Base-by-base conservation (phyloP, 2,888 invertebrate genomes). In the Eumerus sabulonum region DNA sequence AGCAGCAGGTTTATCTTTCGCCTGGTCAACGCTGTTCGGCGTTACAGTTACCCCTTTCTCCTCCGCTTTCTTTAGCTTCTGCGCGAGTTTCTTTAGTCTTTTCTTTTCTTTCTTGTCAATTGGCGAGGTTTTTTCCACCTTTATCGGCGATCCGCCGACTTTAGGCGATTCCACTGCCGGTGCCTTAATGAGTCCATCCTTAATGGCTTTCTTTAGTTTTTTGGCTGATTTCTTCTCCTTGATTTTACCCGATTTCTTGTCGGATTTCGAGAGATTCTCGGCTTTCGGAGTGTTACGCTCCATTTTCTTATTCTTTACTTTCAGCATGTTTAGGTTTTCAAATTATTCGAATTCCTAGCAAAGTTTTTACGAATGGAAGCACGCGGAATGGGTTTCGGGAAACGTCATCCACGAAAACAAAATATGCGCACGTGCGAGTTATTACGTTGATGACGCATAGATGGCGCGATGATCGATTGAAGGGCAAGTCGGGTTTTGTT, bases 311-410 rank as follows among this genome's bases (percentile, higher is more conserved):
- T 42, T 54, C 16, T 70, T 62, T 0, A 17, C 48, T 50, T 44
- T 63, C 42, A 50, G 9, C 70, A 70, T 62, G 1, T 12, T 63
- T 51, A 45, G 2, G 27, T 27, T 2, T 56, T 16, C 13, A 16
- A 66, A 50, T 18, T 50, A 27, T 7, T 7, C 2, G 27, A 27
- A 27, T 4, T 7, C 27, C 2, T 4, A 27, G 7, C 3, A 27
- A 27, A 27, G 27, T 4, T 7, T 4, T 27, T 27, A 4, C 27
- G 2, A 7, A 27, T 4, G 27, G 47, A 17, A 40, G 13, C 18
- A 60, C 54, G 70, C 38, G 68, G 68, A 17, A 14, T 17, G 17
- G 1, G 9, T 38, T n/a, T 18, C 42, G 42, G 12, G 51, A 51
- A 51, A 35, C 35, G 51, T 36, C 51, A 51, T 35, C 9, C 17